Evolutionary conservation across 2,888 invertebrate genomes (phyloP).

Genomic region (Caprella mutica): DNA sequence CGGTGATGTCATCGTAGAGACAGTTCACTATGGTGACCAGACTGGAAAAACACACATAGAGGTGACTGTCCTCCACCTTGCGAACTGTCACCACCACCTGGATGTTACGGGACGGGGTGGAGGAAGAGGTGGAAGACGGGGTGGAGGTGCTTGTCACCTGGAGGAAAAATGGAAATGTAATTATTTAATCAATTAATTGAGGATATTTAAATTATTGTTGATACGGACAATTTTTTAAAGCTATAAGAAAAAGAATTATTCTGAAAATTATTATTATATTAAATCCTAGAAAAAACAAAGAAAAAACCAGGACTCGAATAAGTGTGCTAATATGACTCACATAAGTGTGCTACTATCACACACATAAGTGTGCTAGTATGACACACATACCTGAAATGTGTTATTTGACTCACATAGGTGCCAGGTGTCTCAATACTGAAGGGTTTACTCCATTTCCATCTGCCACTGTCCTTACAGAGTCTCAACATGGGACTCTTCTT

Average conservation of each 20-base stretch:
- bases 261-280: background rate
- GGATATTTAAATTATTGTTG: no score
- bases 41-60: conserved; percentile 1
- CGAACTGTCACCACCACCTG: conserved; percentile 7
- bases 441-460: conserved; percentile 51
- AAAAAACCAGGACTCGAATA: no score
- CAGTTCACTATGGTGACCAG: conserved; percentile 8
- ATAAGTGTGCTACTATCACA: no score
- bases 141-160: conserved; percentile 8
- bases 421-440: conserved; percentile 47
- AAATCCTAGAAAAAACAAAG: background rate
- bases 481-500: conserved; percentile 44
- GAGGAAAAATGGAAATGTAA: no score
- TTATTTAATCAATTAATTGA: no score
- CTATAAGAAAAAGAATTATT: background rate
- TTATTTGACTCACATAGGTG: conserved; percentile 40
- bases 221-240: no score
- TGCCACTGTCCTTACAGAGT: conserved; percentile 47
- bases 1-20: background rate
- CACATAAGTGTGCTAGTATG: no score
- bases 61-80: background rate
- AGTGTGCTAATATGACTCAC: no score
- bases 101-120: background rate
- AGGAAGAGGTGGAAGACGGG: background rate
- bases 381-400: background rate